Base-by-base conservation (phyloP, 2,797 vertebrate species). In the Anas flavirostris region DNA sequence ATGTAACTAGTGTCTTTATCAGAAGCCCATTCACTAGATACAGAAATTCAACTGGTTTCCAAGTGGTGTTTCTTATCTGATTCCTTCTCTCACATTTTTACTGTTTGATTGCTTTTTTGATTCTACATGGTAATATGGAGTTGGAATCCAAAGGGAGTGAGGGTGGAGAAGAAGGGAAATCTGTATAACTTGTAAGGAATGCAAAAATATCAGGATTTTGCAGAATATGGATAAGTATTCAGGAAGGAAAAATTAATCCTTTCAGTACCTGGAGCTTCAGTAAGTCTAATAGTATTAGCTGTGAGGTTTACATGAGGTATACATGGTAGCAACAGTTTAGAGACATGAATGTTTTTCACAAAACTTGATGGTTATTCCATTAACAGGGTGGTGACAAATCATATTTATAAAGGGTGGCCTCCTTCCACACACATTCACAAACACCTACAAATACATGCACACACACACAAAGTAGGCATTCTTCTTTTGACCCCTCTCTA, bases 21-120 rank as follows among this genome's bases (percentile, higher is more conserved):
- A 84, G 77, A 73, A 86, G 2, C 14, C n/a, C 33, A 28, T 17
- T 63, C 43, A 39, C 28, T 19, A 81, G 12, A n/a, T 59, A 11
- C 0, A 5, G 43, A 25, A 52, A 75, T 77, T 78, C 10, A 22
- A 0, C 18, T 23, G 0, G 6, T 44, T 41, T 53, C 7, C 13
- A 44, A 53, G 9, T 52, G 22, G 2, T 6, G 19, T 81, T 53
- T 22, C 29, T 81, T 60, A 28, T 23, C 23, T 72, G 29, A 53
- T 59, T 62, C 16, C 5, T 83, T 64, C 44, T 83, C 8, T 75
- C 28, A 31, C 2, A 5, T n/a, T 74, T 81, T 31, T 52, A 37
- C 26, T 55, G 7, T 46, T 48, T 35, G 25, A 29, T 77, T 60
- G 8, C 12, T 88, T 75, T 8, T 31, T 88, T 83, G 58, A 35